Base-by-base conservation (phyloP, 2,797 vertebrate species). In the Sciurus carolinensis region DNA sequence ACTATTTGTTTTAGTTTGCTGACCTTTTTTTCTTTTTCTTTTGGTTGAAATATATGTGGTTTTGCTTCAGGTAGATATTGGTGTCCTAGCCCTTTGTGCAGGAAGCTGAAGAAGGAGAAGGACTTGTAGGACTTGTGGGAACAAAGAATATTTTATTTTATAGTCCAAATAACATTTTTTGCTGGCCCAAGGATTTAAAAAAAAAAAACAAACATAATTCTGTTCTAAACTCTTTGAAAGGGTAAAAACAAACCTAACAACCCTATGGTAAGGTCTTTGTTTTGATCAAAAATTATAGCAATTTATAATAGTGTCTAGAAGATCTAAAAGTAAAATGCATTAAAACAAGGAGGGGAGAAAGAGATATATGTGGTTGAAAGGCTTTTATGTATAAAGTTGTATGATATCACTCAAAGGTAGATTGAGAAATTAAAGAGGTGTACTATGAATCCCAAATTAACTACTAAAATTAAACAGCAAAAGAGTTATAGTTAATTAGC, bases 11-110 rank as follows among this genome's bases (percentile, higher is more conserved):
- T 52, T 67, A 18, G 59, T 92, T 54, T 84, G 57, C 26, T 54
- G 52, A 11, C 52, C 59, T 87, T 75, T 66, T 30, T 76, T 94
- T 86, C 33, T 87, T 91, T 67, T 94, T 91, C 71, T 64, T 90
- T 85, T 90, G 87, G 50, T 82, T 54, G 64, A 85, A 92, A 91
- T 86, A 47, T 33, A 47, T 85, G 62, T 81, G 59, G 75, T 94
- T 88, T 85, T 93, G 89, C 83, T 87, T 90, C 76, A 30, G 91
- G 67, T 67, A 96, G 91, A 96, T 90, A 69, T 54, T 73, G 64
- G 57, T 71, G 69, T 76, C 80, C 42, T 17, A 17, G 87, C 14
- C 52, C 59, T 95, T 85, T 73, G 72, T 84, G 47, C 50, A 71
- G 28, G 72, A 94, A 81, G 71, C 89, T 85, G 50, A 33, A 69